These are phyloP conservation scores for Labeo rohita DNA, from an alignment of 2,113 vertebrate species.

Conservation along the genomic window DNA sequence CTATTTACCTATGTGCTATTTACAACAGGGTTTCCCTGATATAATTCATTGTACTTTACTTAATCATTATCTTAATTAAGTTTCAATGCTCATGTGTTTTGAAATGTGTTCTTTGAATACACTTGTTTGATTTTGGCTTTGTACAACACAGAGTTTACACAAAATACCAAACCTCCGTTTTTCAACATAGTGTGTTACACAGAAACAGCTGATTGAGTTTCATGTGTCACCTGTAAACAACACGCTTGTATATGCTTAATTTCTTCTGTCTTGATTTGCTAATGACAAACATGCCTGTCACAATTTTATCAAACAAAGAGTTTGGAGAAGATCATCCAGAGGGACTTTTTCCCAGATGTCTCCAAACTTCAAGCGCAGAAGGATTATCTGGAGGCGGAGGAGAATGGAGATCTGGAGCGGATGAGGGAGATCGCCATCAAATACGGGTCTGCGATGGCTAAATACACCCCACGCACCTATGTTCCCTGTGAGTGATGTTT, in stretches of 20 bases:
- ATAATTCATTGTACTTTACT: background rate
- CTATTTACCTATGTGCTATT: background rate
- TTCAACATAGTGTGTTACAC: background rate
- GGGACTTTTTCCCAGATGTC: constrained; percentile 96
- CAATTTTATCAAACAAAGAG: constrained; percentile 68
- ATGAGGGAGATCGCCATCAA: constrained; percentile 96
- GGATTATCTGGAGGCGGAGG: constrained; percentile 94
- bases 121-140: background rate
- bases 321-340: constrained; percentile 91
- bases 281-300: background rate
- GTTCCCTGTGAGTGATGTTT: constrained; percentile 83
- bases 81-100: background rate
- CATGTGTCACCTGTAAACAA: constrained; percentile 7
- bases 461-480: constrained; percentile 81
- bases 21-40: background rate
- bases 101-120: background rate
- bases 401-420: constrained; percentile 89
- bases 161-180: background rate
- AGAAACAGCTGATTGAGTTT: background rate
- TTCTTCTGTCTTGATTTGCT: background rate
- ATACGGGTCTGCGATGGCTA: constrained; percentile 87
- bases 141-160: background rate
- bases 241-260: background rate
- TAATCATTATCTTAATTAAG: background rate
- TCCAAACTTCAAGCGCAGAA: constrained; percentile 92